A percentile compares a stretch with the other conserved stretches of the same genome.
Conservation (phyloP, 2,113 vertebrate species). For the Charadrius vociferus region DNA sequence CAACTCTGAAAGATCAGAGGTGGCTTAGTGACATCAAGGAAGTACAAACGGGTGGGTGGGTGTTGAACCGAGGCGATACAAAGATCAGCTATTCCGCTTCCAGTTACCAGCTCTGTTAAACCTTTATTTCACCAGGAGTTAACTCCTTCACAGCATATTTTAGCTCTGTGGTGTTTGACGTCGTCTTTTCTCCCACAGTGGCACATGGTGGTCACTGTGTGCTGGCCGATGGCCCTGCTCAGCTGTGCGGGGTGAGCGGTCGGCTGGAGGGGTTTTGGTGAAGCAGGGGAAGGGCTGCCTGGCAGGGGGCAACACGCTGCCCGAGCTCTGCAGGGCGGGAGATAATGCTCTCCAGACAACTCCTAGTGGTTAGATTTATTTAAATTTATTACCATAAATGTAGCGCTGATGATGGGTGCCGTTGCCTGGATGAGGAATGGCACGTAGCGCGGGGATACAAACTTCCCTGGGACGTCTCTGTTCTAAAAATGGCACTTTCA, state of each 20-base stretch:
- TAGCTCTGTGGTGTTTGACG: neutral
- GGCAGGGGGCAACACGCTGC: neutral
- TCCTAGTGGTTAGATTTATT: neutral
- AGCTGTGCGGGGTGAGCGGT: accelerated
- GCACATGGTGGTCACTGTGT: neutral
- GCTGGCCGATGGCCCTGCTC: neutral
- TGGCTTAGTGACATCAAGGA: constrained; percentile 36
- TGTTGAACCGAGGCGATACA: neutral
- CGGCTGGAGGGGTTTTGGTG: too few species aligned
- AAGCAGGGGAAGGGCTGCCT: neutral
- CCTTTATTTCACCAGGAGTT: accelerated
- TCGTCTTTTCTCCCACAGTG: neutral
- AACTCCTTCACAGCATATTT: neutral
- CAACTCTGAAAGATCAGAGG: constrained; percentile 8
- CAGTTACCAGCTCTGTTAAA: neutral
- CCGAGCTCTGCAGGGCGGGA: neutral
- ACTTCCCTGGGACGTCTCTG: neutral
- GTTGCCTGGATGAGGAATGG: neutral
- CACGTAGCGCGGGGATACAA: neutral
- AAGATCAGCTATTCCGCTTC: neutral
- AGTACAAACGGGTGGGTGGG: neutral
- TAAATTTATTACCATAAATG: neutral
- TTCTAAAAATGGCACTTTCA: neutral
- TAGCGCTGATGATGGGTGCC: neutral
- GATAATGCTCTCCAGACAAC: neutral